Conservation (phyloP, 2,888 invertebrate species). For the Hanleya hanleyi region DNA sequence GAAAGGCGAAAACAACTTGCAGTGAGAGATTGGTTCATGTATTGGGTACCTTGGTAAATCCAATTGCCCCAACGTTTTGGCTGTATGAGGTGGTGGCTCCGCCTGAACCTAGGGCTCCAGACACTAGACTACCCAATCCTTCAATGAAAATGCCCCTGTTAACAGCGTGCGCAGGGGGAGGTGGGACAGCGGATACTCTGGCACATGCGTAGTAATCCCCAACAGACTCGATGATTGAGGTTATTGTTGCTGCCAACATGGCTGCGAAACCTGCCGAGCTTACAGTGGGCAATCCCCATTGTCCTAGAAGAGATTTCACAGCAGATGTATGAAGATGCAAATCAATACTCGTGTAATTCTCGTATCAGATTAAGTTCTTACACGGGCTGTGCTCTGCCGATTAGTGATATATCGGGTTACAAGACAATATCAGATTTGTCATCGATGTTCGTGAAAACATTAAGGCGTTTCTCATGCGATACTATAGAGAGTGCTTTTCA, state of each 20-base stretch:
- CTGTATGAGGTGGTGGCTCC: constrained; percentile 93
- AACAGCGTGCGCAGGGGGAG: constrained; percentile 89
- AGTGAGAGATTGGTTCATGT: background rate
- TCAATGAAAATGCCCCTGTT: constrained; percentile 84
- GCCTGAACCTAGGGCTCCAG: constrained; percentile 89
- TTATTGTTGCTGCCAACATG: constrained; percentile 65
- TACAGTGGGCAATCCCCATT: constrained; percentile 69
- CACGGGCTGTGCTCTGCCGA: too few species aligned
- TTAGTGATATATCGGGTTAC: too few species aligned
- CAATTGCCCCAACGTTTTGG: constrained; percentile 92
- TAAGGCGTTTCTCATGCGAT: too few species aligned
- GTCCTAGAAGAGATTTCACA: constrained; percentile 57
- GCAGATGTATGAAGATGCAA: too few species aligned
- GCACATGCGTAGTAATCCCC: constrained; percentile 95
- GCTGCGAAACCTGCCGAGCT: constrained; percentile 62
- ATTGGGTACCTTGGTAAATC: constrained; percentile 82
- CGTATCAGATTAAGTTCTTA: too few species aligned
- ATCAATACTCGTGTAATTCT: too few species aligned
- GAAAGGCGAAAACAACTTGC: too few species aligned
- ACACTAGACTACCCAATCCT: constrained; percentile 86
- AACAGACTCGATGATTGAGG: constrained; percentile 75
- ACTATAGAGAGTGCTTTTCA: too few species aligned
- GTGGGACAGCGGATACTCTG: constrained; percentile 80
- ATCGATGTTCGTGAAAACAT: too few species aligned
- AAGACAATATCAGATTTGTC: too few species aligned